Evolutionary conservation across 1,140 invertebrate genomes (phyloP).

Genomic region (Asbolus verrucosus): DNA sequence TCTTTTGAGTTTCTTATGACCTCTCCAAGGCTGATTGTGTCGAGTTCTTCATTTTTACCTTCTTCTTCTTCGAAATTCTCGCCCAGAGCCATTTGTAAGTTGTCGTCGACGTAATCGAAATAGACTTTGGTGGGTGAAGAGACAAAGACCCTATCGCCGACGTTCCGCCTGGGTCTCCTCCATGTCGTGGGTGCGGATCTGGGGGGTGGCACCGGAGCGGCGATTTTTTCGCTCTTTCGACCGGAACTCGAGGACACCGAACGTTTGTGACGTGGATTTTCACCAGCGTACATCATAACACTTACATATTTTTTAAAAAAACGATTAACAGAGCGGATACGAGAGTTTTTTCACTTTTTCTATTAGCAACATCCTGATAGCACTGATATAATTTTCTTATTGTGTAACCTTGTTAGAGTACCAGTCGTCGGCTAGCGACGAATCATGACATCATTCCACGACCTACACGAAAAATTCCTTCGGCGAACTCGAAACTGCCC

Average conservation of each 20-base stretch:
- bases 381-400: conserved; percentile 14
- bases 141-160: conserved; percentile 61
- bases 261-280: conserved; percentile 47
- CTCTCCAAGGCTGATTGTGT: conserved; percentile 43
- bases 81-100: conserved; percentile 19
- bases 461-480: conserved; percentile 28
- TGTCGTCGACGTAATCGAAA: conserved; percentile 49
- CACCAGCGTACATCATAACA: conserved; percentile 44
- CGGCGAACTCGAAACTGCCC: neutral
- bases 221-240: conserved; percentile 2
- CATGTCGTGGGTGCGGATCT: conserved; percentile 57
- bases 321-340: conserved; percentile 5
- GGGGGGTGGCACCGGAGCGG: conserved; percentile 56
- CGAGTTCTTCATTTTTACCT: conserved; percentile 38
- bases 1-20: conserved; percentile 51
- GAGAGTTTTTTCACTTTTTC: too few species aligned
- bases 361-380: conserved; percentile 23
- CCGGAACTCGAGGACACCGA: conserved; percentile 47
- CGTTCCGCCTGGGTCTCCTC: conserved; percentile 55
- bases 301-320: conserved; percentile 5
- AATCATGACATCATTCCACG: conserved; percentile 18
- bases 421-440: too few species aligned
- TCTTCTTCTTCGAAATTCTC: neutral
- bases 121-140: conserved; percentile 59
- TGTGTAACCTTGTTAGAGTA: conserved; percentile 28